Evolutionary conservation across 2,888 invertebrate genomes (phyloP).

Genomic region (Watsonalla cultraria): DNA sequence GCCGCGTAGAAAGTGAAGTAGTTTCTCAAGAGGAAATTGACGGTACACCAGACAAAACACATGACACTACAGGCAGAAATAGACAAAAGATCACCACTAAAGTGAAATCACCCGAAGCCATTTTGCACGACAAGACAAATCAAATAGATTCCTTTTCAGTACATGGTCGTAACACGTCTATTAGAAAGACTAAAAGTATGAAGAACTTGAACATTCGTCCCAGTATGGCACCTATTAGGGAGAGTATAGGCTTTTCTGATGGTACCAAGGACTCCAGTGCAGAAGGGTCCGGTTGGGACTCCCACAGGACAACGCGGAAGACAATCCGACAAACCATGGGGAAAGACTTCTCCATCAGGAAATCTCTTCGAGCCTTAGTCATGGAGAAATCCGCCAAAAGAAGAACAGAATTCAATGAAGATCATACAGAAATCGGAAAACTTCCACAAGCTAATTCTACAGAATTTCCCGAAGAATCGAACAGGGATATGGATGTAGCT

Average conservation of each 20-base stretch:
- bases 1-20: slow-evolving; percentile 3
- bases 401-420: slow-evolving; percentile 31
- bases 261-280: slow-evolving; percentile 49
- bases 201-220: slow-evolving; percentile 30
- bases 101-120: slow-evolving; percentile 45
- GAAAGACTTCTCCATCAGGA: slow-evolving; percentile 56
- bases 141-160: slow-evolving; percentile 35
- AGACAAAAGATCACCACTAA: slow-evolving; percentile 26
- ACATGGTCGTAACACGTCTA: slow-evolving; percentile 39
- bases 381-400: slow-evolving; percentile 65
- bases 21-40: slow-evolving; percentile 1
- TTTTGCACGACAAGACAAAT: slow-evolving; percentile 34
- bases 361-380: slow-evolving; percentile 59
- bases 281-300: slow-evolving; percentile 67
- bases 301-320: slow-evolving; percentile 61
- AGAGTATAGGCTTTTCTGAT: slow-evolving; percentile 44
- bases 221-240: slow-evolving; percentile 40
- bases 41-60: slow-evolving; percentile 29
- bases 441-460: slow-evolving; percentile 43
- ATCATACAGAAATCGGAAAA: slow-evolving; percentile 29
- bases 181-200: slow-evolving; percentile 44
- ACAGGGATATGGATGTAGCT: slow-evolving; percentile 15
- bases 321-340: slow-evolving; percentile 64
- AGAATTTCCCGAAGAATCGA: slow-evolving; percentile 26
- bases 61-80: slow-evolving; percentile 41